Percentiles rank a stretch among this genome's conserved stretches.
These are phyloP conservation scores for Rhipidura dahli DNA, from an alignment of 2,113 vertebrate genomes.

Conservation along the genomic window DNA sequence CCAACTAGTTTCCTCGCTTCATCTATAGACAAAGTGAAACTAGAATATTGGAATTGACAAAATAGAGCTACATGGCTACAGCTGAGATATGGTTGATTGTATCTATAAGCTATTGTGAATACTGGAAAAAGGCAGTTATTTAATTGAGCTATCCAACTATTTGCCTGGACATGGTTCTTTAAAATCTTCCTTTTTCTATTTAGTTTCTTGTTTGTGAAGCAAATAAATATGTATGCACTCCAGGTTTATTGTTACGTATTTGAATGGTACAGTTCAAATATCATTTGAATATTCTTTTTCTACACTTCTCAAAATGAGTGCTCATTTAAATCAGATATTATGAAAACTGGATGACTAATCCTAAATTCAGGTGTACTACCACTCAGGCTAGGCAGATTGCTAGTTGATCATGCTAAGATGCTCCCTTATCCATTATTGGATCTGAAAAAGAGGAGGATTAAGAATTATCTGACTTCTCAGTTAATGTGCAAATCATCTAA, in stretches of 20 bases:
- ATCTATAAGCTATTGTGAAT: background rate
- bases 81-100: background rate
- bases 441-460: conserved; percentile 93
- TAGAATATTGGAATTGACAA: background rate
- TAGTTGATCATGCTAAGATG: conserved; percentile 89
- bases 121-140: background rate
- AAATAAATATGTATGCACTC: background rate
- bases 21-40: background rate
- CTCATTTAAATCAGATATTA: conserved; percentile 70
- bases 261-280: conserved; percentile 17
- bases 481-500: conserved; percentile 94
- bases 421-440: conserved; percentile 91
- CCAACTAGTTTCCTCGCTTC: background rate
- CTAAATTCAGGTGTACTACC: conserved; percentile 80
- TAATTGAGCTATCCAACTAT: background rate
- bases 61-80: background rate
- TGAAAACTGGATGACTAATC: conserved; percentile 76
- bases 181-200: background rate
- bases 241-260: background rate
- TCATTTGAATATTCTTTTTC: conserved; percentile 22
- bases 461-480: conserved; percentile 91
- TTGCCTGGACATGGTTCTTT: background rate
- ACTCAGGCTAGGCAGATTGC: conserved; percentile 87
- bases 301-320: conserved; percentile 5
- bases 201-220: background rate